Evolutionary conservation across 2,888 invertebrate species (phyloP), one percentile per base, ranked within the genome.

Genomic region (Amblyteles armatorius): DNA sequence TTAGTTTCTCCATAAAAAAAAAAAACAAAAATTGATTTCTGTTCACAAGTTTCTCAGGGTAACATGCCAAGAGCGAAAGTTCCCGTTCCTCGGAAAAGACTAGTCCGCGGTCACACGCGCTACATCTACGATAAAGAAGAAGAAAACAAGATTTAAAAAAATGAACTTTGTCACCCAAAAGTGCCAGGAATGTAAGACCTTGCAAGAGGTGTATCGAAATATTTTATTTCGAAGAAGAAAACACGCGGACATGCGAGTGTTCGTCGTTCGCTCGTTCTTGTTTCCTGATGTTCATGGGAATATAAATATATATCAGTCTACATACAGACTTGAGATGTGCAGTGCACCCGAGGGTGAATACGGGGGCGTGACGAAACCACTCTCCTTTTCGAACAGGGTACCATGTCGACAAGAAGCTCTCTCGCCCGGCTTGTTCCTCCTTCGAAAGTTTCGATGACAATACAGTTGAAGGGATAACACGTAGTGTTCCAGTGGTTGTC

Each of bases 341-440:
- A 11, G 33, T 1, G 50, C 13, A 63, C 3, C 26, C 67, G 44
- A 79, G 79, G 79, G 72, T 79, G 2, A 50, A 79, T 29, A 67
- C 72, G 83, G 79, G 68, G 69, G 77, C 60, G 72, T 55, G 71
- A 57, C 71, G 79, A 76, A 71, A 16, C 68, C 81, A 77, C 78
- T 81, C 84, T 74, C 67, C 48, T 84, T 81, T 84, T 65, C 2
- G 60, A 81, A 50, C 63, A 84, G 74, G 84, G 48, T 50, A 74
- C 1, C 74, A 84, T 36, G 78, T 7, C 44, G 36, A 73, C 26
- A 44, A 52, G 74, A 72, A 72, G 40, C n/a, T 71, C 44, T 52
- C 16, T 26, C 44, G 13, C 50, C 57, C 13, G 44, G 36, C 48
- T n/a, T 16, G 40, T 36, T 40, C 40, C 55, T 72, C 36, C n/a